phyloP scores from a whole-genome alignment of 2,888 invertebrate species.

The Adelognathus sp. region DNA sequence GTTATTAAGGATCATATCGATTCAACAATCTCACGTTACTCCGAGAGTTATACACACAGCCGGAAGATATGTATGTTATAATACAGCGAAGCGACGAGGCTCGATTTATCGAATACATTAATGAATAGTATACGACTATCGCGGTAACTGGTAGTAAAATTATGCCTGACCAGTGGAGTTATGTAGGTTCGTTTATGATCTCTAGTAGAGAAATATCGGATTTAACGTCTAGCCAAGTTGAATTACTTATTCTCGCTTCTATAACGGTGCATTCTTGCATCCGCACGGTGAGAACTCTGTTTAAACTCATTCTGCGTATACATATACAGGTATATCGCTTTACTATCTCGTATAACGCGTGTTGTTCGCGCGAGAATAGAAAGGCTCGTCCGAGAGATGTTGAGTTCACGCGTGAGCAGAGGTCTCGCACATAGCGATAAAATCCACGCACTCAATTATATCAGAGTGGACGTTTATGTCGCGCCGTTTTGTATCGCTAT shows the following conservation, averaged over 20 bases:
- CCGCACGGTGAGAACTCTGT: constrained; percentile 8
- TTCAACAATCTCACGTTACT: constrained; percentile 41
- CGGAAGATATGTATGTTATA: constrained; percentile 3
- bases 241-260: constrained; percentile 41
- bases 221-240: constrained; percentile 17
- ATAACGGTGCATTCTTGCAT: constrained; percentile 40
- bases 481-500: constrained; percentile 52
- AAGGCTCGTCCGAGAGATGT: constrained; percentile 33
- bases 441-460: constrained; percentile 63
- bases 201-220: constrained; percentile 24
- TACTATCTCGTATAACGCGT: constrained; percentile 20
- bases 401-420: constrained; percentile 23
- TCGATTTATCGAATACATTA: constrained; percentile 42
- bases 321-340: not conserved
- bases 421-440: constrained; percentile 46
- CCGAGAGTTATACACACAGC: not conserved
- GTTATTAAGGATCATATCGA: constrained; percentile 46
- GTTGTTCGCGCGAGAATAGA: constrained; percentile 32
- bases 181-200: constrained; percentile 22
- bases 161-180: constrained; percentile 34
- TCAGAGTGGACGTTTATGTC: constrained; percentile 58
- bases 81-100: constrained; percentile 1
- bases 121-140: constrained; percentile 31
- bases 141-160: constrained; percentile 23
- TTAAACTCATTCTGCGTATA: constrained; percentile 17